Evolutionary conservation across 1,140 invertebrate species (phyloP).

Genomic region (Doryteuthis pealeii): DNA sequence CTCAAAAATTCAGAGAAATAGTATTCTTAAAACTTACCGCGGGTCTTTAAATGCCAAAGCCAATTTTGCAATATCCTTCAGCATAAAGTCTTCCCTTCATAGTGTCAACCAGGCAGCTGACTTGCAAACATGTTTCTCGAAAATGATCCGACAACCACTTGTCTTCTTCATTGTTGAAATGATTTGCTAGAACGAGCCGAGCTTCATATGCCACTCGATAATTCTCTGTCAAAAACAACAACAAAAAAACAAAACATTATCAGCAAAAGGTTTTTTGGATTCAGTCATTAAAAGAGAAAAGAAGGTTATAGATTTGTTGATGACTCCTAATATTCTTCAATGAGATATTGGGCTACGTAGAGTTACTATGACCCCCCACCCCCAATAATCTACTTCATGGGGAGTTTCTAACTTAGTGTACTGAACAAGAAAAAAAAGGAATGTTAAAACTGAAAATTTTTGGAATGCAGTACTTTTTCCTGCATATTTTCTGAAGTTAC

Average conservation of each 20-base stretch:
- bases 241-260: conserved; percentile 19
- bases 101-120: conserved; percentile 32
- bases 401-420: too few relatives aligned
- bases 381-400: too few relatives aligned
- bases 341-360: too few relatives aligned
- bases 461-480: too few relatives aligned
- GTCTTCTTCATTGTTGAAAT: conserved; percentile 50
- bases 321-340: too few relatives aligned
- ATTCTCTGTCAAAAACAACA: conserved; percentile 43
- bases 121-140: conserved; percentile 50
- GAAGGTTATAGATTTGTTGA: too few relatives aligned
- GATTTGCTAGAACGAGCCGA: conserved; percentile 47
- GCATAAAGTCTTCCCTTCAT: conserved; percentile 48
- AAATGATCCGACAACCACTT: conserved; percentile 59
- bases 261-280: neutral
- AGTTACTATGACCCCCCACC: too few relatives aligned
- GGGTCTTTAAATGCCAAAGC: conserved; percentile 53
- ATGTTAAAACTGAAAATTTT: too few relatives aligned
- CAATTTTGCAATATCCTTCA: conserved; percentile 54
- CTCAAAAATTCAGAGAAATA: too few relatives aligned
- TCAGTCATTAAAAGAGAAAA: too few relatives aligned
- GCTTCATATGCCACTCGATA: conserved; percentile 43
- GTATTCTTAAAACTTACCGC: conserved; percentile 47
- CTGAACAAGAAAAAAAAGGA: too few relatives aligned
- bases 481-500: too few relatives aligned